phyloP scores from a whole-genome alignment of 2,888 invertebrate species.

The Panopea generosa region DNA sequence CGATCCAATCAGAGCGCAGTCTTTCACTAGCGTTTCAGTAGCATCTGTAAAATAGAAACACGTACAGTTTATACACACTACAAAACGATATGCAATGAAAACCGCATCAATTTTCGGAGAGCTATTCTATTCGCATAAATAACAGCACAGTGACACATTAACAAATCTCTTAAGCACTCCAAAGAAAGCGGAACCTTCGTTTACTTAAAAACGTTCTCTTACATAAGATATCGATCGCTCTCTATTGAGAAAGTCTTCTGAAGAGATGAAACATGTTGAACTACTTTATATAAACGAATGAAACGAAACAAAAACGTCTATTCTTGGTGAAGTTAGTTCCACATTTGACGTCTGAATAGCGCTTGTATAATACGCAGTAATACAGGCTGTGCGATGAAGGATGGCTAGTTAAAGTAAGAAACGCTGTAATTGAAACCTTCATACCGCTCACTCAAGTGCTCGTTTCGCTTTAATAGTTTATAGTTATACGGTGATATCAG shows the following conservation, averaged over 20 bases:
- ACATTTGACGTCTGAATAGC: conserved; percentile 17
- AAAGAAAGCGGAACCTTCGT: conserved; percentile 38
- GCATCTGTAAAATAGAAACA: conserved; percentile 63
- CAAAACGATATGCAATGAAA: conserved; percentile 64
- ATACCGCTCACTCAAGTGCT: too few relatives aligned
- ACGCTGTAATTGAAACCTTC: too few relatives aligned
- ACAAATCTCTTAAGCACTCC: conserved; percentile 63
- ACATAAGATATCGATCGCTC: conserved; percentile 17
- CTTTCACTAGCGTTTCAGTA: conserved; percentile 30
- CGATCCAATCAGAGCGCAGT: conserved; percentile 66
- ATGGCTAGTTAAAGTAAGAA: not conserved
- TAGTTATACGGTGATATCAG: too few relatives aligned
- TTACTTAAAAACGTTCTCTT: conserved; percentile 25
- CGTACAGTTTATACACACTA: conserved; percentile 40
- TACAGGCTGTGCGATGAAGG: conserved; percentile 14
- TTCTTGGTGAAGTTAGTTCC: conserved; percentile 32
- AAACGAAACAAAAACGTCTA: conserved; percentile 5
- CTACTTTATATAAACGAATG: not conserved
- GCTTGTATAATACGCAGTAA: conserved; percentile 25
- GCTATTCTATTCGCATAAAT: conserved; percentile 65
- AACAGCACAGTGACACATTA: conserved; percentile 54
- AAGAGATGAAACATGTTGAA: conserved; percentile 16
- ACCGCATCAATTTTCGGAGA: conserved; percentile 63
- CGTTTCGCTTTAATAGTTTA: too few relatives aligned
- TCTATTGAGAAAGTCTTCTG: not conserved